phyloP scores from a whole-genome alignment of 1,140 invertebrate species.

The Drosophila jambulina region DNA sequence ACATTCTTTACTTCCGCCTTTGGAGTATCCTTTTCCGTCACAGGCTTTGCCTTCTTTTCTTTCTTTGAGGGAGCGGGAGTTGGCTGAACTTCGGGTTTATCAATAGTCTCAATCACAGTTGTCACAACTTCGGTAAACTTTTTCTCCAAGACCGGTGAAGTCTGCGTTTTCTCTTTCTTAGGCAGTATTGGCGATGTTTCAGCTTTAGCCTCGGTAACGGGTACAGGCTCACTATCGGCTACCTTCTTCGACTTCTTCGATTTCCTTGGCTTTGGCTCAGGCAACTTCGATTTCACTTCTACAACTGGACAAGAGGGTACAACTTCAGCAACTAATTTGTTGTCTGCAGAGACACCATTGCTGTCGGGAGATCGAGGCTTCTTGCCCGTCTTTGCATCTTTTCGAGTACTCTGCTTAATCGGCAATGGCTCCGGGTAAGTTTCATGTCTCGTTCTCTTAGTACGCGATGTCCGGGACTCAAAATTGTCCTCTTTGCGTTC shows the following conservation, averaged over 20 bases:
- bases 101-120: conserved; percentile 11
- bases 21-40: conserved; percentile 12
- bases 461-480: conserved; percentile 48
- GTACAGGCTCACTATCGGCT: conserved; percentile 21
- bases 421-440: conserved; percentile 64
- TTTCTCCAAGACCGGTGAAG: conserved; percentile 21
- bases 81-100: conserved; percentile 29
- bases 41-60: conserved; percentile 45
- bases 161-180: conserved; percentile 49
- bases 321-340: conserved; percentile 6
- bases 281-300: conserved; percentile 47
- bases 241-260: conserved; percentile 54
- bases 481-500: conserved; percentile 65
- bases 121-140: conserved; percentile 32
- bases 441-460: conserved; percentile 64
- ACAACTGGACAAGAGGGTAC: background rate
- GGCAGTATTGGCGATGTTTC: conserved; percentile 18
- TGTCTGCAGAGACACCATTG: conserved; percentile 36
- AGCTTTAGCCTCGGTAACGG: conserved; percentile 4
- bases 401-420: conserved; percentile 63
- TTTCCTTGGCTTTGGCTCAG: conserved; percentile 60
- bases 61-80: conserved; percentile 27
- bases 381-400: conserved; percentile 49
- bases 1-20: conserved; percentile 5
- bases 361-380: conserved; percentile 61